Evolutionary conservation across 64 coral and sea anemone genomes (phyloP).

Genomic region (Montipora efflorescens): DNA sequence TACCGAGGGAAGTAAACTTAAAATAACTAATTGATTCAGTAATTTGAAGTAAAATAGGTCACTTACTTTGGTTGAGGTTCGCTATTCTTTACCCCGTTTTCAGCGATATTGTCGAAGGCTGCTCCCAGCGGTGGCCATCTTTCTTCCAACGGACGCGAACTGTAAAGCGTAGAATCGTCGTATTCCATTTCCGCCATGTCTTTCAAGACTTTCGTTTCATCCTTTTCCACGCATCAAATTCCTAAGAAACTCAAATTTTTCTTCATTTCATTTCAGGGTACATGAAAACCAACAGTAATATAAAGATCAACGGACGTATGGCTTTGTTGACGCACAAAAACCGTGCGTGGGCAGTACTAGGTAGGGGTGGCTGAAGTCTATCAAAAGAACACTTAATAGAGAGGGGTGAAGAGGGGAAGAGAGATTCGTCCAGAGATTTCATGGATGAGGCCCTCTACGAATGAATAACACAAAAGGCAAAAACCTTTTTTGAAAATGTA

Average conservation of each 20-base stretch:
- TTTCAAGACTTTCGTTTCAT: neutral
- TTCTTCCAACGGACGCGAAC: slow-evolving; percentile 88
- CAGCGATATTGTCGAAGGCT: slow-evolving; percentile 56
- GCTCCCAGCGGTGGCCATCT: slow-evolving; percentile 97
- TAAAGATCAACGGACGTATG: slow-evolving; percentile 19
- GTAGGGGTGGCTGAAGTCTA: neutral
- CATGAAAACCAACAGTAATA: neutral
- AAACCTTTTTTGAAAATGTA: no score
- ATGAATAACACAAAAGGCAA: no score
- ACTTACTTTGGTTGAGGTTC: slow-evolving; percentile 65
- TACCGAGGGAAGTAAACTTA: neutral
- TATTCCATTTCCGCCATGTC: slow-evolving; percentile 86
- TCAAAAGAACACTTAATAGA: neutral
- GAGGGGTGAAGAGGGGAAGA: neutral
- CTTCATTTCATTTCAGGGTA: neutral
- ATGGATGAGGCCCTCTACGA: no score
- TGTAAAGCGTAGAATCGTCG: slow-evolving; percentile 80
- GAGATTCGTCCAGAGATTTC: no score
- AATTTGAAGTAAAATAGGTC: neutral
- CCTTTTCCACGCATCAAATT: neutral
- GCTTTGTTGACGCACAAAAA: slow-evolving; percentile 26
- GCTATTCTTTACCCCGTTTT: slow-evolving; percentile 46
- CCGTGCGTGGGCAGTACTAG: slow-evolving; percentile 1
- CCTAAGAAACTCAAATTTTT: neutral
- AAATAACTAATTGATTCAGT: neutral